A percentile compares a stretch with the other conserved stretches of the same genome.
Conservation (phyloP, 2,888 invertebrate genomes). For the Sarcophaga subvicina region DNA sequence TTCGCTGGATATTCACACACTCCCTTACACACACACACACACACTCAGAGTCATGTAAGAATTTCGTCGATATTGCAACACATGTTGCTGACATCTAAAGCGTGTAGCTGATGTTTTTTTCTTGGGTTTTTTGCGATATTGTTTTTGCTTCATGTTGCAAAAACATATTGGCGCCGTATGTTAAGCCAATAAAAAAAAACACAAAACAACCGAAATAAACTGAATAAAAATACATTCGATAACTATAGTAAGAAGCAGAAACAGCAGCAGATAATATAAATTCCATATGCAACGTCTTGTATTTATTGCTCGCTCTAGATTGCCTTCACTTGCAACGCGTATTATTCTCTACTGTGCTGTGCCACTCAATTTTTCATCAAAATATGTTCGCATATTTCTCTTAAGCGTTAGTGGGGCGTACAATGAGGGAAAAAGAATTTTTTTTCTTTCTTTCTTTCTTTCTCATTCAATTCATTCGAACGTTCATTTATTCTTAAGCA, state of each 20-base stretch:
- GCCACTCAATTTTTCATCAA: constrained; percentile 57
- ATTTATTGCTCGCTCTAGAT: constrained; percentile 47
- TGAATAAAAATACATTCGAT: no score
- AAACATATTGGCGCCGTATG: constrained; percentile 58
- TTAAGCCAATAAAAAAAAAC: constrained; percentile 14
- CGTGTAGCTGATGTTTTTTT: constrained; percentile 24
- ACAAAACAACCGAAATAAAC: no score
- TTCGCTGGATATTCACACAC: background rate
- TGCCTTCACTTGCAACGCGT: no score
- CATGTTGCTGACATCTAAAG: constrained; percentile 61
- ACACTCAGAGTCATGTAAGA: constrained; percentile 11
- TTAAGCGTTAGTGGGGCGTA: background rate
- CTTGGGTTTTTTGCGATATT: background rate
- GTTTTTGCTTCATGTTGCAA: constrained; percentile 21
- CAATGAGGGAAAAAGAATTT: background rate
- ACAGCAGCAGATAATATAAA: constrained; percentile 52
- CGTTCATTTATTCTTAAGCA: constrained; percentile 48
- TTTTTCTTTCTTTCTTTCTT: background rate
- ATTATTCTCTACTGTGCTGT: background rate
- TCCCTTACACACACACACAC: background rate
- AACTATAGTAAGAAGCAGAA: background rate
- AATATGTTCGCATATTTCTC: constrained; percentile 25
- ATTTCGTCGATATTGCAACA: constrained; percentile 56
- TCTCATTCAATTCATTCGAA: background rate
- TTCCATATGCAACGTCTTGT: constrained; percentile 46